Evolutionary conservation across 2,888 invertebrate genomes (phyloP), one percentile per base, ranked within the genome.

Genomic region (Steinernema hermaphroditum): DNA sequence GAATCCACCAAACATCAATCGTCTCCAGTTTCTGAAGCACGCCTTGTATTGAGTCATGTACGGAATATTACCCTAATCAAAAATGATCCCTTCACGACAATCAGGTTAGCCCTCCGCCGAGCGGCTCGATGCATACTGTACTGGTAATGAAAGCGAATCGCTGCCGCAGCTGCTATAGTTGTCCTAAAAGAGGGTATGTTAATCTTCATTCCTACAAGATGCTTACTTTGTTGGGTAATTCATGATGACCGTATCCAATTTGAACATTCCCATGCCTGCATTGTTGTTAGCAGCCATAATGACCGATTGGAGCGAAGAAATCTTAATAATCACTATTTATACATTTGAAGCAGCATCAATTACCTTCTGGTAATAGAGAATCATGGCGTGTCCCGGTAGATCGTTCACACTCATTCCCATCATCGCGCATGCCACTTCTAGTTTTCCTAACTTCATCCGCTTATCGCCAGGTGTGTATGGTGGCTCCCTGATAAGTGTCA

Each of bases 331-430:
- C n/a, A n/a, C n/a, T n/a, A n/a, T n/a, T n/a, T n/a, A n/a, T n/a
- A n/a, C 37, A 37, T 37, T 4, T 22, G 27, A 54, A 9, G 27
- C 27, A 6, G 12, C 8, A 16, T 54, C 4, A 27, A 2, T 24
- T 27, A 27, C 54, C 54, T 54, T 54, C 27, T 54, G 54, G 54
- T 54, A 54, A 24, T 54, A 54, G 54, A 54, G 54, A 27, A 54
- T 19, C 54, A 54, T 54, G 2, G 54, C 54, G 27, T 54, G 54
- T 24, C 54, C 54, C 4, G 54, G 54, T 12, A 54, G 54, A 16
- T 54, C 54, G 27, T 54, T 54, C 4, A 54, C 27, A 22, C 4
- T 54, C 54, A 54, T 54, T 12, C 54, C 54, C 22, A 22, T 54
- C 27, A 24, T 54, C 27, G 54, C 9, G 27, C 54, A 54, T 2